Conservation (phyloP, 1,140 invertebrate species). For the Lineus longissimus region DNA sequence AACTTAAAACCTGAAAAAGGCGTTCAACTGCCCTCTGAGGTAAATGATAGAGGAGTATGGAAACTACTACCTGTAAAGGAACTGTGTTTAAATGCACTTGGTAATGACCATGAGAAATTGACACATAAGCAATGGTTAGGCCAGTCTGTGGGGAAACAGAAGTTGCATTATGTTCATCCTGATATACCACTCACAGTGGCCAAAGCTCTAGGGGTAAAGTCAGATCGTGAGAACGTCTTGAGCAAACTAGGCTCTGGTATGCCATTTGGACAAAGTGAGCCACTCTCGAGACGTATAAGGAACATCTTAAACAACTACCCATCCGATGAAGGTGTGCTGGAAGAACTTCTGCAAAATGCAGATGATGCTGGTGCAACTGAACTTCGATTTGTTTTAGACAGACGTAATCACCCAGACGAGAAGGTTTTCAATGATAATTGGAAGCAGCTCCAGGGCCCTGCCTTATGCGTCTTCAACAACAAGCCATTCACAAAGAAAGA, state of each 20-base stretch:
- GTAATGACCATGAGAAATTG: too few species aligned
- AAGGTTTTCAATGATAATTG: conserved; percentile 26
- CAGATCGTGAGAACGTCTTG: conserved; percentile 18
- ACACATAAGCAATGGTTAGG: too few species aligned
- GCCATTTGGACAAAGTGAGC: conserved; percentile 42
- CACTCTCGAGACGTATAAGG: conserved; percentile 35
- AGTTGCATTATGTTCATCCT: conserved; percentile 21
- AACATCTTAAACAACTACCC: conserved; percentile 39
- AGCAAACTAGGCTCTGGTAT: conserved; percentile 1
- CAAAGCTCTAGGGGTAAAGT: conserved; percentile 22
- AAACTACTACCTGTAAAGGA: too few species aligned
- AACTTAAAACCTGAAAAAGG: too few species aligned
- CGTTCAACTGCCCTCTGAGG: too few species aligned
- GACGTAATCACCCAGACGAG: conserved; percentile 22
- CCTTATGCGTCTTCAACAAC: conserved; percentile 45
- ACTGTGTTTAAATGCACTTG: too few species aligned
- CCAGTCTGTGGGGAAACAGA: too few species aligned
- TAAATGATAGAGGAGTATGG: too few species aligned
- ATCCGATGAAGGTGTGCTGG: conserved; percentile 31
- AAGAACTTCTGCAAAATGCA: conserved; percentile 55
- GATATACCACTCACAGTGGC: conserved; percentile 24
- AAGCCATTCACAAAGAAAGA: conserved; percentile 38
- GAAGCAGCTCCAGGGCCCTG: conserved; percentile 37
- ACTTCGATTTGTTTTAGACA: conserved; percentile 42
- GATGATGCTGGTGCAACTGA: conserved; percentile 48